These are phyloP conservation scores for Operophtera brumata DNA, from an alignment of 2,888 invertebrate genomes.

Conservation along the genomic window DNA sequence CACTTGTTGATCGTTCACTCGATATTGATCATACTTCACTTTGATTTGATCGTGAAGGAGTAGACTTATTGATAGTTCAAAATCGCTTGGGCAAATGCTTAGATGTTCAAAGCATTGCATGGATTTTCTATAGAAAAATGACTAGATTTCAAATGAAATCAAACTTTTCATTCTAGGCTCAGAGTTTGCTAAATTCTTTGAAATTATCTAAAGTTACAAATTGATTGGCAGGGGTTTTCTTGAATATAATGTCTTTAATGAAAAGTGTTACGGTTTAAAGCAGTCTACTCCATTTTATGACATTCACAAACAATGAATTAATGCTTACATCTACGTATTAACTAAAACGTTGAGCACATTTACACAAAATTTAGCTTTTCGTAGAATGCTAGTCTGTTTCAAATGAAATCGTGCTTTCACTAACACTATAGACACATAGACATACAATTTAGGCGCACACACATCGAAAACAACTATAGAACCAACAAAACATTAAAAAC, in stretches of 20 bases:
- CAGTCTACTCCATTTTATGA: slow-evolving; percentile 55
- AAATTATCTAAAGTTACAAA: slow-evolving; percentile 27
- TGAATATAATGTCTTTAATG: slow-evolving; percentile 61
- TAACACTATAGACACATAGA: slow-evolving; percentile 24
- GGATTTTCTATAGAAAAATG: slow-evolving; percentile 51
- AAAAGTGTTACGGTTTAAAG: slow-evolving; percentile 54
- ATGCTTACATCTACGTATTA: slow-evolving; percentile 46
- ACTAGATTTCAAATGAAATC: slow-evolving; percentile 32
- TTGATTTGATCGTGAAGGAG: slow-evolving; percentile 71
- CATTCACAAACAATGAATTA: slow-evolving; percentile 37
- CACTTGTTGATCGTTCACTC: slow-evolving; percentile 71
- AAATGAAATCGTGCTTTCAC: slow-evolving; percentile 27
- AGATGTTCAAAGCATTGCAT: slow-evolving; percentile 64
- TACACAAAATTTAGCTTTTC: slow-evolving; percentile 51
- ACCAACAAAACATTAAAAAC: slow-evolving; percentile 10
- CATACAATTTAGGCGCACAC: slow-evolving; percentile 29
- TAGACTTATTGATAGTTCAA: slow-evolving; percentile 61
- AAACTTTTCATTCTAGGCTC: slow-evolving; percentile 70
- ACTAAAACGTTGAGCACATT: slow-evolving; percentile 51
- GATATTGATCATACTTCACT: slow-evolving; percentile 74
- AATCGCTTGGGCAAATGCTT: slow-evolving; percentile 68
- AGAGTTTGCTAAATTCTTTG: slow-evolving; percentile 39
- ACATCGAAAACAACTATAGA: slow-evolving; percentile 23
- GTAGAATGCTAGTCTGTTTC: slow-evolving; percentile 44
- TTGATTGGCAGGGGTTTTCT: slow-evolving; percentile 58